A percentile compares a stretch with the other conserved stretches of the same genome.
These are phyloP conservation scores for Corythaixoides concolor DNA, from an alignment of 2,113 vertebrate species.

Conservation along the genomic window DNA sequence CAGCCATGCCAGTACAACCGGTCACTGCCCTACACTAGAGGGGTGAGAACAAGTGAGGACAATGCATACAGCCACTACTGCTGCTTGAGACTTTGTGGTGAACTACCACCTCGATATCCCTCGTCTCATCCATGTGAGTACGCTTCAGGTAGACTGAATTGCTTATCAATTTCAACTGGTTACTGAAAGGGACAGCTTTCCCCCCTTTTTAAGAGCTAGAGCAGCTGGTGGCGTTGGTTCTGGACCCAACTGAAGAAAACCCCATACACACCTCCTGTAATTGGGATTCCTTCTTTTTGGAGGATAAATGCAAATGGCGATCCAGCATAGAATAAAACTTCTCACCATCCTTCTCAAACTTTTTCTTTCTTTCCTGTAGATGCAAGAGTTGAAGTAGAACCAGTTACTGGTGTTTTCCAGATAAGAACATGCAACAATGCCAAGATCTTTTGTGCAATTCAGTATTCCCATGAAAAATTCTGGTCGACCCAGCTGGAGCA, in stretches of 20 bases:
- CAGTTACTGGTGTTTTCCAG: background rate
- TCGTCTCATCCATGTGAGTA: background rate
- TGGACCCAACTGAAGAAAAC: background rate
- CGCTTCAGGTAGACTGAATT: background rate
- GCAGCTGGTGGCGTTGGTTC: background rate
- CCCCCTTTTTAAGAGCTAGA: background rate
- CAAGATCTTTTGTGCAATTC: background rate
- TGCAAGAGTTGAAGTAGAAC: conserved; percentile 14
- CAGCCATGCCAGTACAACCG: background rate
- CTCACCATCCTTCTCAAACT: conserved; percentile 96
- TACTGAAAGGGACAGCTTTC: background rate
- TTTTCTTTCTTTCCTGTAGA: conserved; percentile 91
- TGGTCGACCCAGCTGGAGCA: background rate
- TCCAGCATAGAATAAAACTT: conserved; percentile 94
- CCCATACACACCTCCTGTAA: conserved; percentile 85
- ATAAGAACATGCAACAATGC: background rate
- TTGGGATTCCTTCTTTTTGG: conserved; percentile 95
- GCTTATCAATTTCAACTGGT: background rate
- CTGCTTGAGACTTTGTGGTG: background rate
- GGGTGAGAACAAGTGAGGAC: background rate
- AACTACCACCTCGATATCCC: background rate
- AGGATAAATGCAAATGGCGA: conserved; percentile 90
- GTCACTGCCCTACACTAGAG: background rate
- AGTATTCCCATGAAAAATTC: background rate
- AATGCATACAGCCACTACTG: background rate